These are phyloP conservation scores for Nemapogon koenigi DNA, from an alignment of 2,888 invertebrate genomes.

Conservation along the genomic window DNA sequence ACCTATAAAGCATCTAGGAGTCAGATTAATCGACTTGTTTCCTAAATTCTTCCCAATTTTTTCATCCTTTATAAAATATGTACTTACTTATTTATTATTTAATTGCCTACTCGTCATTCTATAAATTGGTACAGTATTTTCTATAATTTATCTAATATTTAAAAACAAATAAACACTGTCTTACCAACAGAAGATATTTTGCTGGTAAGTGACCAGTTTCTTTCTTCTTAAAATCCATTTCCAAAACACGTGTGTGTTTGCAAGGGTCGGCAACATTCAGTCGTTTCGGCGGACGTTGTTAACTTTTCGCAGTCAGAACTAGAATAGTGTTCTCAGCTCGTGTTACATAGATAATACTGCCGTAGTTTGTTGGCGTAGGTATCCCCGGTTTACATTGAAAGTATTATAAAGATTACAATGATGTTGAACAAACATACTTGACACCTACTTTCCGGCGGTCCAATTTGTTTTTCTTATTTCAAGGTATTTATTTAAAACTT, in stretches of 20 bases:
- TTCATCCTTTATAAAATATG: no score
- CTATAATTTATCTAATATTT: no score
- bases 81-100: no score
- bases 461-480: background rate
- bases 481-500: background rate
- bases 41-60: no score
- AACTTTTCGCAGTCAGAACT: constrained; percentile 38
- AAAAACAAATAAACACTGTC: no score
- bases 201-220: no score
- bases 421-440: constrained; percentile 45
- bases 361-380: constrained; percentile 36
- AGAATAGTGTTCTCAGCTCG: constrained; percentile 21
- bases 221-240: constrained; percentile 32
- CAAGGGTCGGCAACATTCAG: constrained; percentile 20
- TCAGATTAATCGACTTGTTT: no score
- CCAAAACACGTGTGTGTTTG: constrained; percentile 26
- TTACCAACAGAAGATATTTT: no score
- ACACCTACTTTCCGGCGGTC: constrained; percentile 47
- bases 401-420: constrained; percentile 50
- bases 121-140: no score
- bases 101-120: no score
- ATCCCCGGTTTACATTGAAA: constrained; percentile 18
- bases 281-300: constrained; percentile 34
- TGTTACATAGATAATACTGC: constrained; percentile 35
- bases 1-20: no score